These are phyloP conservation scores for Augochlora pura DNA, from an alignment of 1,140 invertebrate species.

Conservation along the genomic window DNA sequence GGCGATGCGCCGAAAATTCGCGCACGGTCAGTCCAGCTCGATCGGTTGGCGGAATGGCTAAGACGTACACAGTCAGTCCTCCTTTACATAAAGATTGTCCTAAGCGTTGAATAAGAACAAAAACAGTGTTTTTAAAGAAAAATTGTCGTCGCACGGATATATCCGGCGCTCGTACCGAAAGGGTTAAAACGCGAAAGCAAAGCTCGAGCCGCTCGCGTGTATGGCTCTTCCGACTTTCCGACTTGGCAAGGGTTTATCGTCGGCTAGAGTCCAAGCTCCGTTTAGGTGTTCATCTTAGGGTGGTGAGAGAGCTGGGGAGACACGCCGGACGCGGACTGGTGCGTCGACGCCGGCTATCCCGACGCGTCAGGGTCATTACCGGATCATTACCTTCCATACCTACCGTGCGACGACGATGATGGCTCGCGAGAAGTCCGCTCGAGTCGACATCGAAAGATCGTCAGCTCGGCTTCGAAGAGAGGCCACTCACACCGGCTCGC, in stretches of 20 bases:
- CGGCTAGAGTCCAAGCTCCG: not conserved
- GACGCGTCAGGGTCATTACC: slow-evolving; percentile 78
- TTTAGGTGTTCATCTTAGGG: no score
- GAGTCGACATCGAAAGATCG: not conserved
- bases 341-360: slow-evolving; percentile 56
- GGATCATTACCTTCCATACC: slow-evolving; percentile 78
- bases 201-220: slow-evolving; percentile 60
- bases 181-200: slow-evolving; percentile 77
- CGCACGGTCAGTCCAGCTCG: no score
- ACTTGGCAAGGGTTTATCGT: no score
- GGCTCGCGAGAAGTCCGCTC: not conserved
- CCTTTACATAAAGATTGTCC: no score
- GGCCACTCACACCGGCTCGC: slow-evolving; percentile 17
- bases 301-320: slow-evolving; percentile 40
- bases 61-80: no score
- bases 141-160: no score
- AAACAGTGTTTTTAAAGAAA: no score
- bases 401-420: slow-evolving; percentile 76
- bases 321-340: slow-evolving; percentile 5
- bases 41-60: no score
- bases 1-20: no score
- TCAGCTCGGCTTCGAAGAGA: slow-evolving; percentile 17
- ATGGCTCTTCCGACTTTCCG: no score
- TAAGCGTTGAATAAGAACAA: no score
- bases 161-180: no score